A percentile compares a stretch with the other conserved stretches of the same genome.
Evolutionary conservation across 2,888 invertebrate species (phyloP).

Genomic region (Melinaea menophilus): DNA sequence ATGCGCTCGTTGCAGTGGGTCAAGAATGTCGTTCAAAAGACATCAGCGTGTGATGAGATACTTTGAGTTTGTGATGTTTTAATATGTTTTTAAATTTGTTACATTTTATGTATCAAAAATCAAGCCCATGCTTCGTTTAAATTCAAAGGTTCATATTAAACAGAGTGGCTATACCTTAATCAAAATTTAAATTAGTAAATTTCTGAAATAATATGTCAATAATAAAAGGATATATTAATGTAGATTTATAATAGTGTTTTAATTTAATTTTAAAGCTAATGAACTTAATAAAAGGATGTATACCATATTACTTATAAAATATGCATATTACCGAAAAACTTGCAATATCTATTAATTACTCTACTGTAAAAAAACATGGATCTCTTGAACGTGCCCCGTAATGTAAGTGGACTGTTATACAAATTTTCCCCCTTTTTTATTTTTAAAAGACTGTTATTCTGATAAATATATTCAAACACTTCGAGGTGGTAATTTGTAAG

Average conservation of each 20-base stretch:
- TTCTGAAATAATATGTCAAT: too few species aligned
- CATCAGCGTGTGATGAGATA: constrained; percentile 18
- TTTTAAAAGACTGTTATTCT: constrained; percentile 45
- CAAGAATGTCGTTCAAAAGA: constrained; percentile 14
- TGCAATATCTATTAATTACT: constrained; percentile 5
- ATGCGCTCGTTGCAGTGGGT: constrained; percentile 14
- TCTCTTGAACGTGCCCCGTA: constrained; percentile 31
- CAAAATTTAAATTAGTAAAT: too few species aligned
- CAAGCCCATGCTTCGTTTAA: too few species aligned
- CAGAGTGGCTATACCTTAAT: too few species aligned
- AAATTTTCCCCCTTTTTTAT: constrained; percentile 46
- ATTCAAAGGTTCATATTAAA: too few species aligned
- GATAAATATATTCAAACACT: constrained; percentile 55
- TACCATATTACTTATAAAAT: background rate
- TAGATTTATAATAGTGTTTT: background rate
- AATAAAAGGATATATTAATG: too few species aligned
- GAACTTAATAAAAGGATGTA: background rate
- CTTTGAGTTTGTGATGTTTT: constrained; percentile 6
- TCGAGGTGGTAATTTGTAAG: constrained; percentile 65
- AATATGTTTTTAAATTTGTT: constrained; percentile 28
- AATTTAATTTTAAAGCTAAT: background rate
- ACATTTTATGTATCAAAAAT: too few species aligned
- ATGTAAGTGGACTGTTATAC: constrained; percentile 46
- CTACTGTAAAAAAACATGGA: constrained; percentile 18
- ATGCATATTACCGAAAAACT: background rate